These are phyloP conservation scores for Fregetta grallaria DNA, from an alignment of 2,113 vertebrate species.

Conservation along the genomic window DNA sequence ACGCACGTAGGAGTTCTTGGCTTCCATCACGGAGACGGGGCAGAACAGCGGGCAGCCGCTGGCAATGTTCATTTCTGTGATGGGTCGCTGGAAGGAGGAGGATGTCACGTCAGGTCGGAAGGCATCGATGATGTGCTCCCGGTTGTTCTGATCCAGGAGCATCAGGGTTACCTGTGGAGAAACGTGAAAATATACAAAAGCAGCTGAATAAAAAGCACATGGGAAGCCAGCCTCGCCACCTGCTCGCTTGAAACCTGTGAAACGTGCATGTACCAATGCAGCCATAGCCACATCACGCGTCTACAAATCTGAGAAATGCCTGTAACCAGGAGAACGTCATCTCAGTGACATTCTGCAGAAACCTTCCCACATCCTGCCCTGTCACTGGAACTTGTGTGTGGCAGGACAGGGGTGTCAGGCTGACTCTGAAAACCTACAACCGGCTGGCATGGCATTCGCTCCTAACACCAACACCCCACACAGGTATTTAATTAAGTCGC, in stretches of 20 bases:
- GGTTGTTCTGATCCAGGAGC: constrained; percentile 94
- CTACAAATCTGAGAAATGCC: not conserved
- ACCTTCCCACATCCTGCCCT: not conserved
- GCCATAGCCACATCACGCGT: not conserved
- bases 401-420: not conserved
- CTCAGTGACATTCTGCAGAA: not conserved
- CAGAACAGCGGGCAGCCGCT: constrained; percentile 97
- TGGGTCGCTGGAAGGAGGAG: constrained; percentile 90
- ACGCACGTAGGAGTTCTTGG: constrained; percentile 87
- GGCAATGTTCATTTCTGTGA: constrained; percentile 95
- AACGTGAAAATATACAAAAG: not conserved
- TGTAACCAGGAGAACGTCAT: rapidly evolving
- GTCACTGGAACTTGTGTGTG: not conserved
- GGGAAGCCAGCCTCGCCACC: not conserved
- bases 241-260: too few species aligned
- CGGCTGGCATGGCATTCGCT: rapidly evolving
- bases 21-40: constrained; percentile 86
- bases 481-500: rapidly evolving
- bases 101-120: constrained; percentile 91
- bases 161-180: constrained; percentile 90
- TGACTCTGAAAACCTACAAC: not conserved
- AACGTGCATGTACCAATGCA: rapidly evolving
- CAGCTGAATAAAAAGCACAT: not conserved
- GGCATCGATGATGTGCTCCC: constrained; percentile 93
- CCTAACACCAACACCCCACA: rapidly evolving